Conservation (phyloP, 2,888 invertebrate species). For the Atrina japonica region DNA sequence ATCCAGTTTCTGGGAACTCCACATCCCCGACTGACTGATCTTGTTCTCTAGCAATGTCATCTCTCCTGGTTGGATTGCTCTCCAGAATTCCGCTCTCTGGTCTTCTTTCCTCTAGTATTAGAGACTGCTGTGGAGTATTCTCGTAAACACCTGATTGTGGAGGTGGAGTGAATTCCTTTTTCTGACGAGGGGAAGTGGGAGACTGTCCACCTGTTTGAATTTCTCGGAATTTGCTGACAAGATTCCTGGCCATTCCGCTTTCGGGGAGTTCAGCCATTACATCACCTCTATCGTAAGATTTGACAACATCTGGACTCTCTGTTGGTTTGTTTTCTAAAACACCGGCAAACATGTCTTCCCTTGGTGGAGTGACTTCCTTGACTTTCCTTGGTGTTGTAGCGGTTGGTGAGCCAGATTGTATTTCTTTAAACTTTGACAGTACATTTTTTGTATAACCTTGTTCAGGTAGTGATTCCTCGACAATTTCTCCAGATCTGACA, state of each 20-base stretch:
- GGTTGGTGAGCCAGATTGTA: slow-evolving; percentile 53
- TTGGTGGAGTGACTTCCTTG: slow-evolving; percentile 70
- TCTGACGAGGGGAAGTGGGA: slow-evolving; percentile 47
- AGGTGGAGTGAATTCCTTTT: slow-evolving; percentile 66
- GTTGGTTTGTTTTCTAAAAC: slow-evolving; percentile 66
- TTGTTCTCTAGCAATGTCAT: slow-evolving; percentile 81
- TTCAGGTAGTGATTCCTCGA: slow-evolving; percentile 59
- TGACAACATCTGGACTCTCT: slow-evolving; percentile 61
- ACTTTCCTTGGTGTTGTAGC: slow-evolving; percentile 52
- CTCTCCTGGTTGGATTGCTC: slow-evolving; percentile 64
- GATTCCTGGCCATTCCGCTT: slow-evolving; percentile 89
- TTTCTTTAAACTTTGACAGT: slow-evolving; percentile 57
- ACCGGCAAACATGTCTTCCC: slow-evolving; percentile 61
- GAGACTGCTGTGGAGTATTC: slow-evolving; percentile 54
- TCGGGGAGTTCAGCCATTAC: slow-evolving; percentile 76
- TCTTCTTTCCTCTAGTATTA: slow-evolving; percentile 53
- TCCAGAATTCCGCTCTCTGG: slow-evolving; percentile 71
- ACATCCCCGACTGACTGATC: slow-evolving; percentile 69
- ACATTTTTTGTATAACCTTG: slow-evolving; percentile 60
- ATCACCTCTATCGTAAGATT: slow-evolving; percentile 46
- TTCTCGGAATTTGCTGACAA: slow-evolving; percentile 81
- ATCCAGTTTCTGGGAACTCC: slow-evolving; percentile 84
- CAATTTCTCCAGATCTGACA: slow-evolving; percentile 52
- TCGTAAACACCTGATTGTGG: slow-evolving; percentile 65
- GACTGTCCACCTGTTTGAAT: slow-evolving; percentile 46